phyloP scores from a whole-genome alignment of 2,797 vertebrate species.

The Pristis pectinata region DNA sequence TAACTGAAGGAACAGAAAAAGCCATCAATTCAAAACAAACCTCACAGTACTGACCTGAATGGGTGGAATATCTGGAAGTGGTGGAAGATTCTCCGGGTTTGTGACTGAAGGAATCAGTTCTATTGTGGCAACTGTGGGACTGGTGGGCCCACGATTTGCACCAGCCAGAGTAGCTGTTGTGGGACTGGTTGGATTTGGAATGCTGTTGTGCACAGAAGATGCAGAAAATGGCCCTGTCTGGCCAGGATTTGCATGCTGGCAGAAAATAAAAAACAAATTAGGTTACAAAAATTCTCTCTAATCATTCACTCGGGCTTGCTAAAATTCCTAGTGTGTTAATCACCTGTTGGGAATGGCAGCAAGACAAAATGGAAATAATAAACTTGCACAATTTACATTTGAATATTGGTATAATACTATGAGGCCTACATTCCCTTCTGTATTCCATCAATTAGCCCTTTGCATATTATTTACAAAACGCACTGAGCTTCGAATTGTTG shows the following conservation, averaged over 20 bases:
- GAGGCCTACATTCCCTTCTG: too few species aligned
- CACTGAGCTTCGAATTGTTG: too few species aligned
- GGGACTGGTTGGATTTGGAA: slow-evolving; percentile 68
- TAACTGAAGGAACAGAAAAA: slow-evolving; percentile 38
- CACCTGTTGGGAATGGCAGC: too few species aligned
- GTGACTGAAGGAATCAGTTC: slow-evolving; percentile 97
- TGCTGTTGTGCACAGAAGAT: slow-evolving; percentile 87
- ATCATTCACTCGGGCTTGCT: not conserved
- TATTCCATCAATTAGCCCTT: too few species aligned
- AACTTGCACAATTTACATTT: too few species aligned
- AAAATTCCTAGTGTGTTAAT: not conserved
- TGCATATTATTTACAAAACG: too few species aligned
- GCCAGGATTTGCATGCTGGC: slow-evolving; percentile 93
- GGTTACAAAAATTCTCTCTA: not conserved
- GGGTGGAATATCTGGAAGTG: slow-evolving; percentile 93
- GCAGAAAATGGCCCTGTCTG: slow-evolving; percentile 95
- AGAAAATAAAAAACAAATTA: slow-evolving; percentile 38
- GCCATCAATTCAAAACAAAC: not conserved
- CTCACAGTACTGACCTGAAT: slow-evolving; percentile 77
- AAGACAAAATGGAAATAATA: too few species aligned
- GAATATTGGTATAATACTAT: too few species aligned
- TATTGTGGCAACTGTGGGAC: slow-evolving; percentile 83
- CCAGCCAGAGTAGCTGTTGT: slow-evolving; percentile 29
- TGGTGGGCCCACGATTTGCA: slow-evolving; percentile 83
- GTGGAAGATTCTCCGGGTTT: slow-evolving; percentile 95